phyloP scores from a whole-genome alignment of 2,888 invertebrate genomes.

The Chymomyza amoena region DNA sequence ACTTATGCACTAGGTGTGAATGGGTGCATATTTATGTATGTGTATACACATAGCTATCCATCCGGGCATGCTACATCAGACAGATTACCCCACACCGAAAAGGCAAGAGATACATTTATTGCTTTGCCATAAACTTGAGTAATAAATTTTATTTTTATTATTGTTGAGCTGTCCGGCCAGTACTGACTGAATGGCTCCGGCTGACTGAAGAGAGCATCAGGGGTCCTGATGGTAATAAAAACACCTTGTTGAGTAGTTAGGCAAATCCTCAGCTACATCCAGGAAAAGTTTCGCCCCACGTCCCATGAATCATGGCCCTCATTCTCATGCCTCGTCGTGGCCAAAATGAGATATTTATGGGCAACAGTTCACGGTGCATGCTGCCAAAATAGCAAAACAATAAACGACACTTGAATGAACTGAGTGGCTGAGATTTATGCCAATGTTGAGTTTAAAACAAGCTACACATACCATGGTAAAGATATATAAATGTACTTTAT shows the following conservation, averaged over 20 bases:
- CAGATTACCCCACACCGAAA: neutral
- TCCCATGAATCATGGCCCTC: neutral
- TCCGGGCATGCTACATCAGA: neutral
- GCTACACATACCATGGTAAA: neutral
- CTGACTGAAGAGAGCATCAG: slow-evolving; percentile 19
- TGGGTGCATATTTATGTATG: slow-evolving; percentile 70
- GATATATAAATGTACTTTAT: neutral
- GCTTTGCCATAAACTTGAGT: slow-evolving; percentile 46
- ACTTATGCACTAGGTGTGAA: slow-evolving; percentile 46
- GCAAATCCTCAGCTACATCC: neutral
- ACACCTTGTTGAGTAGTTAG: neutral
- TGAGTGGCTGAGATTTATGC: slow-evolving; percentile 27
- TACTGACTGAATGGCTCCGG: slow-evolving; percentile 27
- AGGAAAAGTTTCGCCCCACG: neutral
- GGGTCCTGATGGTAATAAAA: neutral
- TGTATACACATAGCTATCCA: slow-evolving; percentile 7
- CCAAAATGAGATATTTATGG: slow-evolving; percentile 71
- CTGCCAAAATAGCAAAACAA: slow-evolving; percentile 66
- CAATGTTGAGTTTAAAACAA: neutral
- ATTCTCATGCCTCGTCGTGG: neutral
- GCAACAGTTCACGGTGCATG: slow-evolving; percentile 51
- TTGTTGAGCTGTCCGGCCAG: slow-evolving; percentile 35
- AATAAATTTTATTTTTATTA: slow-evolving; percentile 73
- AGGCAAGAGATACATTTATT: slow-evolving; percentile 45
- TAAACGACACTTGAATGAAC: slow-evolving; percentile 70